Percentiles rank a stretch among this genome's conserved stretches.
phyloP scores from a whole-genome alignment of 2,888 invertebrate genomes.

The Miltochrista miniata region DNA sequence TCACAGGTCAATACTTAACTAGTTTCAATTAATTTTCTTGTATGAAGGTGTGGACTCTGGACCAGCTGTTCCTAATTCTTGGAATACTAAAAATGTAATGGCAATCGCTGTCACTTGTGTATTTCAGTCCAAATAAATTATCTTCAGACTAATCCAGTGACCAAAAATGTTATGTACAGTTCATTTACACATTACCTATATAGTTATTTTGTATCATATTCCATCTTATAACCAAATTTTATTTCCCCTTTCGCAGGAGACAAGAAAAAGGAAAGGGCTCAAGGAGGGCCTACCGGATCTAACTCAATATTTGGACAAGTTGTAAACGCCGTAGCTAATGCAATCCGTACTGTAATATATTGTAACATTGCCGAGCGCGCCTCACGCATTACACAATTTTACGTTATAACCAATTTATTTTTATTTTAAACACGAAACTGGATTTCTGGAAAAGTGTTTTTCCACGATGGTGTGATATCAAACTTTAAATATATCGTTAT shows the following conservation, averaged over 20 bases:
- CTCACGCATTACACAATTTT: constrained; percentile 63
- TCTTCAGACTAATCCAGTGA: too few relatives aligned
- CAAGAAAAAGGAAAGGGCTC: constrained; percentile 99
- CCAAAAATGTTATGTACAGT: too few relatives aligned
- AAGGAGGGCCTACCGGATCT: constrained; percentile 99
- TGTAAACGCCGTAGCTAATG: constrained; percentile 89
- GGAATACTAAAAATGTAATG: too few relatives aligned
- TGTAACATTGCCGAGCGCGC: constrained; percentile 68
- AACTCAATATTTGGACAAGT: constrained; percentile 98
- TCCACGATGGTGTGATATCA: constrained; percentile 2
- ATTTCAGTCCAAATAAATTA: too few relatives aligned
- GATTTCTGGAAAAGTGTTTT: constrained; percentile 38
- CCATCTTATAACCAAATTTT: background rate
- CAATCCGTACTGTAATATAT: constrained; percentile 78
- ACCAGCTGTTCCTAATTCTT: too few relatives aligned
- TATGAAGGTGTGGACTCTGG: too few relatives aligned
- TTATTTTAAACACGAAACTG: constrained; percentile 43
- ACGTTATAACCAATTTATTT: constrained; percentile 45
- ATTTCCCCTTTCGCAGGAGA: constrained; percentile 86
- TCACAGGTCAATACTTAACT: too few relatives aligned
- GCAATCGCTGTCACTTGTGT: too few relatives aligned
- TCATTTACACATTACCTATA: too few relatives aligned
- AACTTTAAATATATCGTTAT: constrained; percentile 31
- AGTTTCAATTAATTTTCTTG: too few relatives aligned
- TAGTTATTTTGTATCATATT: too few relatives aligned